phyloP scores from a whole-genome alignment of 2,888 invertebrate species.

The Platycheirus rosarum region DNA sequence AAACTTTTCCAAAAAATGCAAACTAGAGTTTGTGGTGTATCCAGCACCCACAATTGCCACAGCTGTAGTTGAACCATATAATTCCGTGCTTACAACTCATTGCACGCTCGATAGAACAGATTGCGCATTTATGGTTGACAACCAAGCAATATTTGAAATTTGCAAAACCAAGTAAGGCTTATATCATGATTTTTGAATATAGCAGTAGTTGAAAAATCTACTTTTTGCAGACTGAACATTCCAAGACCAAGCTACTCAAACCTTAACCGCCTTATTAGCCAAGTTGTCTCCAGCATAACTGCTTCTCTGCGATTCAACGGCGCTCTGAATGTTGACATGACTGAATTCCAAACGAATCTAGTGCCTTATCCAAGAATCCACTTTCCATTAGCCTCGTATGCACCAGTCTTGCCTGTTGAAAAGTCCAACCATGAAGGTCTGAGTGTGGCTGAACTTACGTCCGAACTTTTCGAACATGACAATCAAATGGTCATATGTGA shows the following conservation, averaged over 20 bases:
- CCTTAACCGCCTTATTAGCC: slow-evolving; percentile 86
- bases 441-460: slow-evolving; percentile 91
- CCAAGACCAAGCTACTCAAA: slow-evolving; percentile 86
- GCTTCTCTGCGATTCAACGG: slow-evolving; percentile 92
- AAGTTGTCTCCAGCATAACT: slow-evolving; percentile 91
- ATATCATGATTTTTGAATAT: no score
- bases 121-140: slow-evolving; percentile 96
- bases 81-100: slow-evolving; percentile 93
- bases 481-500: slow-evolving; percentile 95
- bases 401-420: slow-evolving; percentile 88
- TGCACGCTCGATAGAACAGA: slow-evolving; percentile 92
- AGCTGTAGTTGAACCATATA: slow-evolving; percentile 96
- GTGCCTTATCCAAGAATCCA: slow-evolving; percentile 95
- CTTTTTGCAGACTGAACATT: slow-evolving; percentile 84
- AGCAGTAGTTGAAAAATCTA: no score
- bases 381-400: slow-evolving; percentile 90
- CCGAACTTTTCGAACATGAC: slow-evolving; percentile 92
- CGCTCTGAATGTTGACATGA: slow-evolving; percentile 92
- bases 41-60: slow-evolving; percentile 87
- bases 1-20: slow-evolving; percentile 93
- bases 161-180: slow-evolving; percentile 86
- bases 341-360: slow-evolving; percentile 93
- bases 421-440: slow-evolving; percentile 89
- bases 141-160: slow-evolving; percentile 95
- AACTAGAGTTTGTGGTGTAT: slow-evolving; percentile 85